These are phyloP conservation scores for Eulithis prunata DNA, from an alignment of 2,888 invertebrate genomes.

Conservation along the genomic window DNA sequence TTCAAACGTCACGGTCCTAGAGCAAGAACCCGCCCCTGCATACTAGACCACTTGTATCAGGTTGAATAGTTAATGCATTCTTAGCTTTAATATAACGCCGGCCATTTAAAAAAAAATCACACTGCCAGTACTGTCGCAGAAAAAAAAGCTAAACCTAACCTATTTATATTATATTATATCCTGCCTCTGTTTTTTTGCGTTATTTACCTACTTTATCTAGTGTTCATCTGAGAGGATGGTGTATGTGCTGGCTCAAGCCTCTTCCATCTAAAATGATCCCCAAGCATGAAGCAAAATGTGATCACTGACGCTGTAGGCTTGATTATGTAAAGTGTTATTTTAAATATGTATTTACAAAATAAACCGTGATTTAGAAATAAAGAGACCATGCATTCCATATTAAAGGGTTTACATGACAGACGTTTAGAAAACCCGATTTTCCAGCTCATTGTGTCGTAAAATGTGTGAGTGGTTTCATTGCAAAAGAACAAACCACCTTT, in stretches of 20 bases:
- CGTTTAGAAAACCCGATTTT: slow-evolving; percentile 13
- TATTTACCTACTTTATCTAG: neutral
- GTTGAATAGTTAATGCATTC: slow-evolving; percentile 7
- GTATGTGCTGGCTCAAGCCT: too few relatives aligned
- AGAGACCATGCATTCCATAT: neutral
- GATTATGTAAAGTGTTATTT: too few relatives aligned
- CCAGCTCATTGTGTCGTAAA: slow-evolving; percentile 3
- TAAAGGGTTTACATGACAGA: neutral
- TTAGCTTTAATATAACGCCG: slow-evolving; percentile 7
- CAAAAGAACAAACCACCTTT: slow-evolving; percentile 25
- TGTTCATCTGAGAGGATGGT: too few relatives aligned
- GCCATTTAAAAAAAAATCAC: neutral
- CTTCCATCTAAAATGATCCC: too few relatives aligned
- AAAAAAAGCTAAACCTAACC: too few relatives aligned
- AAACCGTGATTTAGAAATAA: neutral
- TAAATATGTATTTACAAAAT: neutral
- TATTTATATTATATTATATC: too few relatives aligned
- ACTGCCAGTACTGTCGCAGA: too few relatives aligned
- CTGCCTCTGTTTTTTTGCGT: too few relatives aligned
- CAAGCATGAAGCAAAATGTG: too few relatives aligned
- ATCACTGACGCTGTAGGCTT: too few relatives aligned
- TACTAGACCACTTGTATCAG: neutral
- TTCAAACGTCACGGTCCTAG: slow-evolving; percentile 31
- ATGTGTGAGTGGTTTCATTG: slow-evolving; percentile 18
- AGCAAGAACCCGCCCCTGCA: slow-evolving; percentile 14